Evolutionary conservation across 2,888 invertebrate genomes (phyloP), one percentile per base, ranked within the genome.

Genomic region (Chloroclysta siterata): DNA sequence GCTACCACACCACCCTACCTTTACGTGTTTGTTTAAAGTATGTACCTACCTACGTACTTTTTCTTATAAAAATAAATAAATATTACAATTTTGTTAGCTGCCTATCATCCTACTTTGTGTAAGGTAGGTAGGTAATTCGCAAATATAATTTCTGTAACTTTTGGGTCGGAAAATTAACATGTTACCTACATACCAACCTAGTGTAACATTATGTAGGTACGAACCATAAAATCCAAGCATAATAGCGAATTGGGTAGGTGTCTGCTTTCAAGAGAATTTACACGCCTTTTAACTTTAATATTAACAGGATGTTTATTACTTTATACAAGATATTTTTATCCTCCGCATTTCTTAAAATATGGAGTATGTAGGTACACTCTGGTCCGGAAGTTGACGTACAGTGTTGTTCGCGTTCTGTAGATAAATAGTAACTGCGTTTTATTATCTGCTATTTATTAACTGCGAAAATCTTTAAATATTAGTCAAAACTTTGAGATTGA

Each of bases 151-250:
- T 69, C 67, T 62, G 63, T 56, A 75, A 75, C 72, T 75, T 75
- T 73, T 69, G 74, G 74, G 74, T 71, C 70, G 64, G 73, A 71
- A 75, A 72, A 75, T 75, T 75, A 73, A 72, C 74, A 73, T 72
- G 71, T 72, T 71, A 68, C 67, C 48, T n/a, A 41, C 22, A 5
- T 48, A 48, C 14, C 28, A 44, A 56, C 47, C 41, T 56, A 56
- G 62, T 65, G 68, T 65, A 63, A 70, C 58, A 63, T 63, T 54
- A 65, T 50, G 65, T 61, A 65, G 52, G 66, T 69, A 64, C 60
- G 66, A 67, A 63, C 65, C 70, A 72, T 72, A 70, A 72, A 74
- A 66, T 71, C 66, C 67, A 56, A 63, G 72, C 67, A 64, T 72
- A 69, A 72, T 67, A 67, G 70, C 64, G 58, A 46, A 17, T 17